phyloP scores from a whole-genome alignment of 2,113 vertebrate genomes.

The Petromus typicus region DNA sequence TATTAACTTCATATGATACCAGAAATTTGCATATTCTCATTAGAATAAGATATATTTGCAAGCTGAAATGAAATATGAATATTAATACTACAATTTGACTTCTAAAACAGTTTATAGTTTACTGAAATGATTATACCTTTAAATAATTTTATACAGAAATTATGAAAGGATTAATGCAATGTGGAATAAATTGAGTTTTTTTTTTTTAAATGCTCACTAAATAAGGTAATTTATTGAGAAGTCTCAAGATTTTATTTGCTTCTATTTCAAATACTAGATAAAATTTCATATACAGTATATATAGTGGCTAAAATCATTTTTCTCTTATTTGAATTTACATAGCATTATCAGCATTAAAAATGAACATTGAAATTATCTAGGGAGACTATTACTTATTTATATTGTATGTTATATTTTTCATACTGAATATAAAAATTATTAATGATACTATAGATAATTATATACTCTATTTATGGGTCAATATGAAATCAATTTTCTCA shows the following conservation, averaged over 20 bases:
- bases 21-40: slow-evolving; percentile 61
- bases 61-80: slow-evolving; percentile 57
- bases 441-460: not conserved
- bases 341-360: slow-evolving; percentile 16
- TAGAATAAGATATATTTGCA: slow-evolving; percentile 63
- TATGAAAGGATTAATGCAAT: slow-evolving; percentile 48
- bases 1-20: slow-evolving; percentile 62
- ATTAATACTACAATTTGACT: slow-evolving; percentile 53
- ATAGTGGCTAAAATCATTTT: slow-evolving; percentile 35
- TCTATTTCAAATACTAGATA: not conserved
- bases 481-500: slow-evolving; percentile 46
- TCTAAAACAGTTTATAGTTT: slow-evolving; percentile 59
- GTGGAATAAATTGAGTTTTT: not conserved
- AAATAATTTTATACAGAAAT: slow-evolving; percentile 48
- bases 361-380: not conserved
- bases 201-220: not conserved
- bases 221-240: not conserved
- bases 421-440: slow-evolving; percentile 13
- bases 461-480: slow-evolving; percentile 54
- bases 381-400: not conserved
- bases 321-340: not conserved
- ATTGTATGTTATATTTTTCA: not conserved
- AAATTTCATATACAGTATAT: not conserved
- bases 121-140: slow-evolving; percentile 37
- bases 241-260: not conserved